A percentile compares a stretch with the other conserved stretches of the same genome.
These are phyloP conservation scores for Brachionus rubens DNA, from an alignment of 1,140 invertebrate genomes.

Conservation along the genomic window DNA sequence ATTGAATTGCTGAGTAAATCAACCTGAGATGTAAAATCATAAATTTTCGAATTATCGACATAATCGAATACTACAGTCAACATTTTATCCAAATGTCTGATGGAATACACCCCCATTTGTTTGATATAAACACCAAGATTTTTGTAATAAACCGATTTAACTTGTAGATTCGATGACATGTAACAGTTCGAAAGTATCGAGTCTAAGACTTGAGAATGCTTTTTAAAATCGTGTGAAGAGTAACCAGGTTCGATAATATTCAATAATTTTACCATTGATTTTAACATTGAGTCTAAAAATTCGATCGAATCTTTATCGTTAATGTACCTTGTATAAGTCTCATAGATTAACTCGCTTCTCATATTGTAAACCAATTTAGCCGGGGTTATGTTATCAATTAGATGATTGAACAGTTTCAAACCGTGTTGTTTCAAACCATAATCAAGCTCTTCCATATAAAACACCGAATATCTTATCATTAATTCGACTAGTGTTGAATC, in stretches of 20 bases:
- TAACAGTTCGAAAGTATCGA: slow-evolving; percentile 27
- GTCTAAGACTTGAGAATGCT: neutral
- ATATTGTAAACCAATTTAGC: slow-evolving; percentile 11
- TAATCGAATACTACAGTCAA: slow-evolving; percentile 35
- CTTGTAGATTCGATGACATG: neutral
- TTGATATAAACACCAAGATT: slow-evolving; percentile 1
- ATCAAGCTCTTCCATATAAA: slow-evolving; percentile 33
- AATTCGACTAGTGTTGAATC: slow-evolving; percentile 3
- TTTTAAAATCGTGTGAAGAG: neutral
- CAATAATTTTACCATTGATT: neutral
- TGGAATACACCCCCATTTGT: slow-evolving; percentile 24
- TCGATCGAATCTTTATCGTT: slow-evolving; percentile 26
- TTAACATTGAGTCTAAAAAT: neutral
- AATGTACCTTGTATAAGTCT: neutral
- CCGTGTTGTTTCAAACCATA: slow-evolving; percentile 12
- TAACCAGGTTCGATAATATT: slow-evolving; percentile 8
- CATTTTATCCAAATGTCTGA: neutral
- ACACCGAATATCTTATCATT: neutral
- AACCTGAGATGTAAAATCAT: neutral
- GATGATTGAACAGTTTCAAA: neutral
- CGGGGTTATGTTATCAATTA: slow-evolving; percentile 16
- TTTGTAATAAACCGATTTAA: slow-evolving; percentile 12
- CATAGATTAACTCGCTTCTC: slow-evolving; percentile 14
- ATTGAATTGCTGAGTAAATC: neutral
- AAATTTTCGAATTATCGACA: neutral